Percentiles rank a stretch among this genome's conserved stretches.
Conservation (phyloP, 2,888 invertebrate species). For the Ptychoptera contaminata region DNA sequence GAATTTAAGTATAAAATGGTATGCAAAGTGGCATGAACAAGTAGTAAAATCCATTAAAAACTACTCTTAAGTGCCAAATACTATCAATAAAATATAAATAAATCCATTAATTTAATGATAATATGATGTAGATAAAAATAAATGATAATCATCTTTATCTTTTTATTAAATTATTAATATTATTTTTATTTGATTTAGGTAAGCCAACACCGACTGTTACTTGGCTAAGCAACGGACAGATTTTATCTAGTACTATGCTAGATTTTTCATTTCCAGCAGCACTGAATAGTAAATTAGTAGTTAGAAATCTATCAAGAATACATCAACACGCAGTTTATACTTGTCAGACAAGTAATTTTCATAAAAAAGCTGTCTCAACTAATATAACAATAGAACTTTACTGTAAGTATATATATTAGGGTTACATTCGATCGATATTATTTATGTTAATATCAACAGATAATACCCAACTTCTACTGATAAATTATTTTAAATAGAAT, state of each 20-base stretch:
- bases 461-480: background rate
- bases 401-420: conserved; percentile 38
- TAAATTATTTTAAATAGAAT: background rate
- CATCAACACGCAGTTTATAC: conserved; percentile 61
- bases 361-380: conserved; percentile 43
- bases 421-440: background rate
- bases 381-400: conserved; percentile 59
- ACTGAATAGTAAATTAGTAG: conserved; percentile 42
- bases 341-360: conserved; percentile 57
- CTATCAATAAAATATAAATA: too few relatives aligned
- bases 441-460: background rate
- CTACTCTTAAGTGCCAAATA: too few relatives aligned
- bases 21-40: too few relatives aligned
- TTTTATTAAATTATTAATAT: too few relatives aligned
- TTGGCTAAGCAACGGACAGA: conserved; percentile 55
- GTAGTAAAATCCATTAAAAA: too few relatives aligned
- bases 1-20: too few relatives aligned
- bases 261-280: conserved; percentile 31
- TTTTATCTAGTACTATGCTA: conserved; percentile 27
- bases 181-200: too few relatives aligned
- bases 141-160: too few relatives aligned
- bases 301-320: conserved; percentile 44
- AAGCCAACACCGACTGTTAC: conserved; percentile 54
- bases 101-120: too few relatives aligned
- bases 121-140: too few relatives aligned